Evolutionary conservation across 2,888 invertebrate species (phyloP), one percentile per base, ranked within the genome.

Genomic region (Osedax fenrisi): DNA sequence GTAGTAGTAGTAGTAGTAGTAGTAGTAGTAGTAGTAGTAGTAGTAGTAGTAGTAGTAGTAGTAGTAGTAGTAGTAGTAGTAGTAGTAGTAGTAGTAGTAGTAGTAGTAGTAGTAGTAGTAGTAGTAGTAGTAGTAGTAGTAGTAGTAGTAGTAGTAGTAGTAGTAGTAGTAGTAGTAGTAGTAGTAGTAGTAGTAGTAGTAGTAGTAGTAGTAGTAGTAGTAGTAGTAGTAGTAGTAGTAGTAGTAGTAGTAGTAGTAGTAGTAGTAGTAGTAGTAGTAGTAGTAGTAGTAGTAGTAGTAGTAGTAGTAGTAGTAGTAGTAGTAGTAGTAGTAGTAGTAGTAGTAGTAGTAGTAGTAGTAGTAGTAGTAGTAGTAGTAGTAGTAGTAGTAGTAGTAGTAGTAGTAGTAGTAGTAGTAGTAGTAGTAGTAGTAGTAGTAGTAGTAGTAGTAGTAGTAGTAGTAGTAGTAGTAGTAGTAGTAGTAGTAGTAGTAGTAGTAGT

Each of bases 1-100:
- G 68, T 68, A 68, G 68, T 68, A 68, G 68, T 68, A 68, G 66
- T 66, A 66, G 66, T 66, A 66, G 66, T 66, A 68, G 68, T 68
- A 68, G 68, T 68, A 68, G 68, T 68, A 68, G 68, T 68, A 68
- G 68, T 68, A 68, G 68, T 68, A 68, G 68, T 68, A 68, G 68
- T 68, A 68, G 68, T 68, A 68, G 68, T 68, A 68, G 68, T 68
- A 68, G 68, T 68, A 68, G 3, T 67, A 23, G 41, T 17, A 23
- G 21, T 26, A 23, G 27, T 64, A 26, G 1, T 66, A 17, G n/a
- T 66, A 17, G 10, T 66, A 17, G n/a, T 66, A 10, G n/a, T 66
- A 17, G 10, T 21, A 10, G 13, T 66, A 10, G 10, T 66, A 17
- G n/a, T 13, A 17, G 1, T 22, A 13, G 25, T 26, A 23, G 22